These are phyloP conservation scores for Xenopus tropicalis DNA, from an alignment of 2,113 vertebrate species.

Conservation along the genomic window DNA sequence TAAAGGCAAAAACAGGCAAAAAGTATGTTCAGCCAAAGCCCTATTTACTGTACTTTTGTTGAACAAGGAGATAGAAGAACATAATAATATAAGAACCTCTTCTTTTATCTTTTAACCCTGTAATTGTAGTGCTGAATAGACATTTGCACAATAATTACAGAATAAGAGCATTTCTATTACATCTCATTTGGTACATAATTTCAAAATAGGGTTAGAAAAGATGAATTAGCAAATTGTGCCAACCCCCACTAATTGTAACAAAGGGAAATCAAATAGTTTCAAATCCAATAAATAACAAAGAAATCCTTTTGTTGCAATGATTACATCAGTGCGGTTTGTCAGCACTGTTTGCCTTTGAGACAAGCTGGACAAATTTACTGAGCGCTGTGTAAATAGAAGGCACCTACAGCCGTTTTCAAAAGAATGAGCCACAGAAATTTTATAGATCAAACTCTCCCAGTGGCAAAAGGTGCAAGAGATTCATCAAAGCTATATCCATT, in stretches of 20 bases:
- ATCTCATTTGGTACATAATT: too few species aligned
- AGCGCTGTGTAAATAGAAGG: constrained; percentile 1
- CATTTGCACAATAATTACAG: too few species aligned
- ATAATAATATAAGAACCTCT: too few species aligned
- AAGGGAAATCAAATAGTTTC: background rate
- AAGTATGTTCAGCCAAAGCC: too few species aligned
- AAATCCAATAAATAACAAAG: background rate
- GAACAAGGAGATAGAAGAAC: too few species aligned
- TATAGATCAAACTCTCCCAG: constrained; percentile 24
- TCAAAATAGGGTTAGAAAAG: background rate
- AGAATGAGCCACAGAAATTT: constrained; percentile 26
- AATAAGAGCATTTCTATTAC: too few species aligned
- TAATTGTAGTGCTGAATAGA: too few species aligned
- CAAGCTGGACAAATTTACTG: constrained; percentile 28
- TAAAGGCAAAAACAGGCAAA: too few species aligned
- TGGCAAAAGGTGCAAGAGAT: constrained; percentile 30
- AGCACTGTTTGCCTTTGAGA: constrained; percentile 6
- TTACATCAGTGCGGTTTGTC: background rate
- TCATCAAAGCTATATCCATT: constrained; percentile 25
- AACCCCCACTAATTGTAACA: background rate
- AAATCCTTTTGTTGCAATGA: background rate
- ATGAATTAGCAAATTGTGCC: background rate
- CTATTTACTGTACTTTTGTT: too few species aligned
- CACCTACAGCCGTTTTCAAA: constrained; percentile 14
- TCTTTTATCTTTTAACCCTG: too few species aligned